phyloP scores from a whole-genome alignment of 2,888 invertebrate genomes.

The Lochmaea capreae region DNA sequence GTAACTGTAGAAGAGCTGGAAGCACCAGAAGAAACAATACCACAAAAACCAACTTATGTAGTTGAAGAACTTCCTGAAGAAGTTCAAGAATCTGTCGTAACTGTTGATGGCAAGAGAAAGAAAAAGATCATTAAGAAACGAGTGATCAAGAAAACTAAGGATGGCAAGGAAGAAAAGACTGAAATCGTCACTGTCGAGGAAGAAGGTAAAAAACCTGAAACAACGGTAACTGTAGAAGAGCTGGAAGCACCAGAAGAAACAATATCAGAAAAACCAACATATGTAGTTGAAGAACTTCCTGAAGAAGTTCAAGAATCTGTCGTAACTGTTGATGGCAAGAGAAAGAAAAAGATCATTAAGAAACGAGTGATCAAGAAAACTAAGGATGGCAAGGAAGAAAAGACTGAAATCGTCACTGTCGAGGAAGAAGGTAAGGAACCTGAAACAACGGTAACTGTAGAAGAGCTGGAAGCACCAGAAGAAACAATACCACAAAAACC shows the following conservation, averaged over 20 bases:
- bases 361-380: slow-evolving; percentile 64
- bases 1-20: slow-evolving; percentile 44
- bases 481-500: slow-evolving; percentile 56
- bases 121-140: slow-evolving; percentile 65
- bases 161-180: slow-evolving; percentile 59
- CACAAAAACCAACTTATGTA: slow-evolving; percentile 51
- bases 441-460: slow-evolving; percentile 53
- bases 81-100: slow-evolving; percentile 45
- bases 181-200: slow-evolving; percentile 52
- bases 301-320: slow-evolving; percentile 41
- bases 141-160: slow-evolving; percentile 62
- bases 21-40: slow-evolving; percentile 34
- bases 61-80: slow-evolving; percentile 48
- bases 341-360: slow-evolving; percentile 55
- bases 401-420: slow-evolving; percentile 50
- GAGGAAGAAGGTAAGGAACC: slow-evolving; percentile 59
- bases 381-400: slow-evolving; percentile 63
- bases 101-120: slow-evolving; percentile 48
- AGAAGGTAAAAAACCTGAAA: slow-evolving; percentile 62
- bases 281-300: slow-evolving; percentile 33
- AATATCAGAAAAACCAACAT: slow-evolving; percentile 39
- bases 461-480: slow-evolving; percentile 47
- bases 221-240: slow-evolving; percentile 54
- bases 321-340: slow-evolving; percentile 52
- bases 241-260: slow-evolving; percentile 54